Evolutionary conservation across 2,797 vertebrate species (phyloP).

Genomic region (Sebastolobus alascanus): DNA sequence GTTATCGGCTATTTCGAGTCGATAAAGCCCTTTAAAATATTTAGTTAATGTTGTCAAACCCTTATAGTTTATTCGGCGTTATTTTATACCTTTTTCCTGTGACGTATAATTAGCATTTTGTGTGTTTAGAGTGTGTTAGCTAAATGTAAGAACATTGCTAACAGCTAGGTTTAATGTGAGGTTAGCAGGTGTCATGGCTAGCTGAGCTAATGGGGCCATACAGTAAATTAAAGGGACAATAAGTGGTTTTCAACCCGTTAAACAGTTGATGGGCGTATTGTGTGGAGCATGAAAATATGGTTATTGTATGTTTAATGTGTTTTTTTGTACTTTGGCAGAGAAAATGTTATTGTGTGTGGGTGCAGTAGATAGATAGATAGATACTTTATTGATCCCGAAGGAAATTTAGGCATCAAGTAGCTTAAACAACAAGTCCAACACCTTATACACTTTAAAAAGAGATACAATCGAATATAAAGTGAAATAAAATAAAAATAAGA

Average conservation of each 20-base stretch:
- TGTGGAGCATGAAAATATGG: neutral
- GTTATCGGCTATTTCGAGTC: neutral
- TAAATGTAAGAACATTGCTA: neutral
- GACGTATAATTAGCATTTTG: neutral
- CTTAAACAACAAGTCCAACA: too few species aligned
- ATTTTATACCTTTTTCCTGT: neutral
- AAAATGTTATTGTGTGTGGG: neutral
- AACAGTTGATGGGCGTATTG: neutral
- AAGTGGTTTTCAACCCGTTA: neutral
- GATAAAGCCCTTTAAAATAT: neutral
- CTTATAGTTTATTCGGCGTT: neutral
- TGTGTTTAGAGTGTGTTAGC: neutral
- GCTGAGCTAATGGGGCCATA: accelerated
- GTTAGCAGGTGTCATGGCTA: neutral
- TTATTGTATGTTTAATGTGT: neutral
- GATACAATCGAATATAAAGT: too few species aligned
- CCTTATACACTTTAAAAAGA: too few species aligned
- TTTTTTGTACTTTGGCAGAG: neutral
- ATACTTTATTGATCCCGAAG: too few species aligned
- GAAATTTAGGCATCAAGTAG: too few species aligned
- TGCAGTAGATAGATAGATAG: neutral
- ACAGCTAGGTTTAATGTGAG: too few species aligned
- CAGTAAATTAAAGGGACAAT: neutral
- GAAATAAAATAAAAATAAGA: too few species aligned
- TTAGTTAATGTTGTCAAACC: too few species aligned